Conservation (phyloP, 2,113 vertebrate genomes). For the Notothenia coriiceps region DNA sequence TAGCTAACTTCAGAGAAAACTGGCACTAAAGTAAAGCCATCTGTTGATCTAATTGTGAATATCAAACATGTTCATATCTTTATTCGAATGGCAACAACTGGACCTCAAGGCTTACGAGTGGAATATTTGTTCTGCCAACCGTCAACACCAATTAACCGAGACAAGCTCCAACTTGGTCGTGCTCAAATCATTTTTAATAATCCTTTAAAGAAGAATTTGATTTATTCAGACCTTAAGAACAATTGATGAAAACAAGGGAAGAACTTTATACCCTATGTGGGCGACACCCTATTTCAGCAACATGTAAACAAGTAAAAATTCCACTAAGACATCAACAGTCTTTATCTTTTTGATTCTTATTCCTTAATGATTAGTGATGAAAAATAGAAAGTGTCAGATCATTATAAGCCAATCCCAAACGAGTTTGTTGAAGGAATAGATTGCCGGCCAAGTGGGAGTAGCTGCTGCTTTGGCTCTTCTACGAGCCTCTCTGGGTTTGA, state of each 20-base stretch:
- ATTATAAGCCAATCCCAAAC: slow-evolving; percentile 85
- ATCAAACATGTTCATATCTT: not conserved
- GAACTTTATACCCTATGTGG: not conserved
- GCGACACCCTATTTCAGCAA: not conserved
- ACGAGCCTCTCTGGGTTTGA: slow-evolving; percentile 88
- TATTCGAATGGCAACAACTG: not conserved
- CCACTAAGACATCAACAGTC: not conserved
- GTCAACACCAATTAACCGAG: not conserved
- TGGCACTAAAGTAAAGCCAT: too few species aligned
- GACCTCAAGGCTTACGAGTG: not conserved
- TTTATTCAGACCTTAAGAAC: not conserved
- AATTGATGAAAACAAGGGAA: slow-evolving; percentile 5
- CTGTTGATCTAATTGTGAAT: too few species aligned
- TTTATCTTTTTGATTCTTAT: slow-evolving; percentile 16
- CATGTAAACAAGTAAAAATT: slow-evolving; percentile 32
- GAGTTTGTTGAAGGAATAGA: slow-evolving; percentile 88
- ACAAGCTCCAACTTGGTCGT: not conserved
- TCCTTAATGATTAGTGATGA: not conserved
- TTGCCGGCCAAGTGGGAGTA: slow-evolving; percentile 81
- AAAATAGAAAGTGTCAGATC: slow-evolving; percentile 11
- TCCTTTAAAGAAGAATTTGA: not conserved
- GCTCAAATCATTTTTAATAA: not conserved
- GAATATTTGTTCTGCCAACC: not conserved
- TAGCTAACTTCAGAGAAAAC: too few species aligned
- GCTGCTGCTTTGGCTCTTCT: slow-evolving; percentile 83